phyloP scores from a whole-genome alignment of 2,113 vertebrate genomes.

The Circaetus gallicus region DNA sequence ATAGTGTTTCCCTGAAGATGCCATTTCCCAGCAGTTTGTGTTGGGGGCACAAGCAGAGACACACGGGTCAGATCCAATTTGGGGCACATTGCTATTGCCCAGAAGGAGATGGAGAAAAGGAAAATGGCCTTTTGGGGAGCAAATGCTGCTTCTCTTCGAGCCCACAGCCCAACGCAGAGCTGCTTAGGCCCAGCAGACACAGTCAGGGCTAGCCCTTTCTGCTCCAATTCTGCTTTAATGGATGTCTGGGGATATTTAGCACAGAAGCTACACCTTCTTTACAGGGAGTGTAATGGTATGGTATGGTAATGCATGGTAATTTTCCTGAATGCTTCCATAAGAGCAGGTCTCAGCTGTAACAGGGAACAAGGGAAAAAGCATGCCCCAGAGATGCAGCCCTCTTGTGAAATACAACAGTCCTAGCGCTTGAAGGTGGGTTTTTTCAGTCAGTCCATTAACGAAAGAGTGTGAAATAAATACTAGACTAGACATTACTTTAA shows the following conservation, averaged over 20 bases:
- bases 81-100: not conserved
- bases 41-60: not conserved
- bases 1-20: not conserved
- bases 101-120: not conserved
- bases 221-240: not conserved
- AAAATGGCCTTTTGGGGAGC: not conserved
- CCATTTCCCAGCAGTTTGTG: not conserved
- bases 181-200: not conserved
- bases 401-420: not conserved
- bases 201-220: not conserved
- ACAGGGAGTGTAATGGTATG: not conserved
- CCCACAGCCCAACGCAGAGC: not conserved
- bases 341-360: not conserved
- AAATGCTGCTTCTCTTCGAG: not conserved
- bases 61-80: accelerated
- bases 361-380: not conserved
- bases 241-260: not conserved
- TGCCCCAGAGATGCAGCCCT: not conserved
- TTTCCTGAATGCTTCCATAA: not conserved
- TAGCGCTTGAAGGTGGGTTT: not conserved
- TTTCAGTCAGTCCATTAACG: not conserved
- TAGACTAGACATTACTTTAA: slow-evolving; percentile 9
- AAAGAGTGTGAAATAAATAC: not conserved
- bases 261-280: not conserved
- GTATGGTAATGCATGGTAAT: not conserved